Conservation (phyloP, 1,140 invertebrate species). For the Drosophila melanogaster region DNA sequence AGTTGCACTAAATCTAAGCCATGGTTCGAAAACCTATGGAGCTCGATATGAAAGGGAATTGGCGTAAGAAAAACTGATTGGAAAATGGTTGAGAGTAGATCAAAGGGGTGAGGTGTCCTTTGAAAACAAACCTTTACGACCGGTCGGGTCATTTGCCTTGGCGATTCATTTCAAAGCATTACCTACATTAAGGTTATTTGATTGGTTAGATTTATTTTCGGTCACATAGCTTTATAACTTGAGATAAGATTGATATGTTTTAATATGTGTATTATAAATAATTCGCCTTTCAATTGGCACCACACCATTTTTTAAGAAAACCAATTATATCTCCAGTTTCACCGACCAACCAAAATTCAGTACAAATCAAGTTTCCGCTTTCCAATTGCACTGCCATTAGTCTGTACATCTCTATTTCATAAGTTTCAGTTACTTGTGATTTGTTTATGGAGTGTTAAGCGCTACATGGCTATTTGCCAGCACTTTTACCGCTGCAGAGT, state of each 20-base stretch:
- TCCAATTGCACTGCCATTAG: background rate
- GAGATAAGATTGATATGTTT: background rate
- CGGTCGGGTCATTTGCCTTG: background rate
- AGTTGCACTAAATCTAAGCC: conserved; percentile 37
- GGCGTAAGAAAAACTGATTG: conserved; percentile 32
- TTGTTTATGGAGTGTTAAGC: conserved; percentile 63
- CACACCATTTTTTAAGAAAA: no score
- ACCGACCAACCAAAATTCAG: no score
- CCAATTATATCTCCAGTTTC: no score
- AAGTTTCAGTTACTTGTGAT: conserved; percentile 60
- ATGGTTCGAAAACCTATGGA: conserved; percentile 15
- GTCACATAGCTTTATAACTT: no score
- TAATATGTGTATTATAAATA: background rate
- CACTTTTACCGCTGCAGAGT: conserved; percentile 64
- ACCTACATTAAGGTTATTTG: background rate
- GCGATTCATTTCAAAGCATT: background rate
- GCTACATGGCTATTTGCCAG: conserved; percentile 69
- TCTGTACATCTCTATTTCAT: conserved; percentile 13
- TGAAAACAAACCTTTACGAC: conserved; percentile 1
- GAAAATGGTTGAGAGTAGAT: conserved; percentile 20
- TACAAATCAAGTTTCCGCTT: no score
- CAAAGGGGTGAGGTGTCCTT: conserved; percentile 10
- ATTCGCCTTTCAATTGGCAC: no score
- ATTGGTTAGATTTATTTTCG: background rate
- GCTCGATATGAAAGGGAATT: conserved; percentile 10